These are phyloP conservation scores for Allolobophora icterica DNA, from an alignment of 2,888 invertebrate species.

Conservation along the genomic window DNA sequence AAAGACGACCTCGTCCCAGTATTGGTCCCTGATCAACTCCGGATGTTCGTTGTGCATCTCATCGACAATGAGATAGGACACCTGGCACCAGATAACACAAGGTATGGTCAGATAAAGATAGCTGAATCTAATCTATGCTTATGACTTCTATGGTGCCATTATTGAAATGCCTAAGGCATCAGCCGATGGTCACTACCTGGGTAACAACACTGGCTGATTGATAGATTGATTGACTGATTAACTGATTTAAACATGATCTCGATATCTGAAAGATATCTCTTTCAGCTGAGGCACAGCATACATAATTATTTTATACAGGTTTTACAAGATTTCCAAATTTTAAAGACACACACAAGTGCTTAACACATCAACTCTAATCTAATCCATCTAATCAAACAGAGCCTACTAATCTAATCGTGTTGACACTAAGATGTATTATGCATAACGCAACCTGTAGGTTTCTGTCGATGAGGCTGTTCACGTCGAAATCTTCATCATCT, in stretches of 20 bases:
- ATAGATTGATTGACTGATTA: no score
- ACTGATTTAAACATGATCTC: no score
- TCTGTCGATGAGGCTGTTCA: constrained; percentile 51
- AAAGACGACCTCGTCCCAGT: constrained; percentile 63
- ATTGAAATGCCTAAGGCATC: background rate
- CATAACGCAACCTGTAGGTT: constrained; percentile 46
- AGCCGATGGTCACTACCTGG: no score
- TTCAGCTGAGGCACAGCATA: no score
- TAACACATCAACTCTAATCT: no score
- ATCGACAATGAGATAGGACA: constrained; percentile 88
- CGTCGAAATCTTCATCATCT: constrained; percentile 65
- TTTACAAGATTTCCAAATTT: no score
- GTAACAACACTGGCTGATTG: no score
- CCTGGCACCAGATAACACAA: constrained; percentile 68
- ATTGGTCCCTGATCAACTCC: constrained; percentile 84
- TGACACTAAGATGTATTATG: background rate
- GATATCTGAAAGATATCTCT: no score
- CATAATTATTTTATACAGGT: no score
- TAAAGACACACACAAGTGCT: no score
- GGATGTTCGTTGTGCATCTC: constrained; percentile 93
- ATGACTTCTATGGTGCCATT: background rate
- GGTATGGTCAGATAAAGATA: background rate
- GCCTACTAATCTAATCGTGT: background rate
- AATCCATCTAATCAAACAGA: no score
- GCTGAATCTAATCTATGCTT: background rate